Conservation (phyloP, 1,140 invertebrate genomes). For the Triops cancriformis region DNA sequence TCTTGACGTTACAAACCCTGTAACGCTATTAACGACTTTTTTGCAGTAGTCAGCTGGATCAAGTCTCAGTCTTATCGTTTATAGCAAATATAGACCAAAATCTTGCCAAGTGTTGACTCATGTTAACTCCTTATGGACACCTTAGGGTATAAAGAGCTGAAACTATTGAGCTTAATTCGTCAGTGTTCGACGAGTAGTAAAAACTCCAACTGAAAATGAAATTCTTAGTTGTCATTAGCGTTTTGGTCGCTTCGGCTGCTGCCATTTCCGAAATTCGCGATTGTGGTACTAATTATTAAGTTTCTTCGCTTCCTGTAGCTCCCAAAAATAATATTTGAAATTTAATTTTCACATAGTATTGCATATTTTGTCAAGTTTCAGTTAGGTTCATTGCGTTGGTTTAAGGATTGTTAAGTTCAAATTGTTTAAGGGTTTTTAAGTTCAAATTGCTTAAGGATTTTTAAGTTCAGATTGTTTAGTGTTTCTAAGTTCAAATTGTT, state of each 20-base stretch:
- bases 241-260: conserved; percentile 10
- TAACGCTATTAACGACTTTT: not conserved
- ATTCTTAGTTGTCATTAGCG: not conserved
- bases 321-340: not conserved
- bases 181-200: not conserved
- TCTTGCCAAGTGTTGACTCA: not conserved
- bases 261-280: conserved; percentile 5
- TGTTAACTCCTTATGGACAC: not conserved
- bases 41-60: not conserved
- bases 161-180: not conserved
- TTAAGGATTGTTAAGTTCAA: too few species aligned
- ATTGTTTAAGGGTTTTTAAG: too few species aligned
- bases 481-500: too few species aligned
- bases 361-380: too few species aligned
- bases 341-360: not conserved
- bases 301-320: too few species aligned
- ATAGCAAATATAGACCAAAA: not conserved
- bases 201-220: not conserved
- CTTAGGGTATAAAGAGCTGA: not conserved
- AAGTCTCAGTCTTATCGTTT: not conserved
- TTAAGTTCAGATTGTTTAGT: too few species aligned
- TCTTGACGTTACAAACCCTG: not conserved
- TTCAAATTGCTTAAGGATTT: too few species aligned
- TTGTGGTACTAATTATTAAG: conserved; percentile 18
- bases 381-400: too few species aligned